These are phyloP conservation scores for Gallinago undulata DNA, from an alignment of 2,113 vertebrate species.

Conservation along the genomic window DNA sequence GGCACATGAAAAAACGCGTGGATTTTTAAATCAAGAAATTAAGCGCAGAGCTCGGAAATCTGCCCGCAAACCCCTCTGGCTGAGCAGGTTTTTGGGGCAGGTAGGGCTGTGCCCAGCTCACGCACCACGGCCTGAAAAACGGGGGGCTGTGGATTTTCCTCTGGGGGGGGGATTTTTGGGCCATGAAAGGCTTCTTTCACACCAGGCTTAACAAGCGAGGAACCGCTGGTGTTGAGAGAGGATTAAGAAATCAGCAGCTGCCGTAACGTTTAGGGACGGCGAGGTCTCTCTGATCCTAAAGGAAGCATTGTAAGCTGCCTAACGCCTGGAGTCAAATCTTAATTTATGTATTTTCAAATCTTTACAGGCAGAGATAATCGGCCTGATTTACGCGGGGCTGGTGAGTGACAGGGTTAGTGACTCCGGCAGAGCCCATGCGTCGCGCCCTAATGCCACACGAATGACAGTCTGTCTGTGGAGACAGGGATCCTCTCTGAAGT, in stretches of 20 bases:
- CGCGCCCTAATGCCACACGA: not conserved
- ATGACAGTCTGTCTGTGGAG: not conserved
- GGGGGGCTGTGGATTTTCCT: slow-evolving; percentile 22
- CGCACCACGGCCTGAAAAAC: not conserved
- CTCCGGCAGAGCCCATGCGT: not conserved
- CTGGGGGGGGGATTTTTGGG: not conserved
- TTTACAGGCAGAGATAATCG: slow-evolving; percentile 45
- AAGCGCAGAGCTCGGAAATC: not conserved
- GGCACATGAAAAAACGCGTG: not conserved
- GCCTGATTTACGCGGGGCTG: not conserved
- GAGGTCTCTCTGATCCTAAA: slow-evolving; percentile 15
- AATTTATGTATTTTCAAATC: slow-evolving; percentile 56
- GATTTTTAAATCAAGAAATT: not conserved
- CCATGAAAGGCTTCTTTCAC: slow-evolving; percentile 48
- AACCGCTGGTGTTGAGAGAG: not conserved
- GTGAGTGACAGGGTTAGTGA: not conserved
- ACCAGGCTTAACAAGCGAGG: slow-evolving; percentile 12
- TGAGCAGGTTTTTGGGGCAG: not conserved
- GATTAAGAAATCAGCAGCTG: slow-evolving; percentile 47
- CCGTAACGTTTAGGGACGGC: not conserved
- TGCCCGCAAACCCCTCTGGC: not conserved
- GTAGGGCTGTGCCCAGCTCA: not conserved
- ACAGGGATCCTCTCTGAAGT: not conserved
- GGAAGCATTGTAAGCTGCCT: slow-evolving; percentile 37
- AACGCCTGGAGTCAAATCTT: slow-evolving; percentile 17